These are phyloP conservation scores for Drosophila affinis DNA, from an alignment of 2,888 invertebrate species.

Conservation along the genomic window DNA sequence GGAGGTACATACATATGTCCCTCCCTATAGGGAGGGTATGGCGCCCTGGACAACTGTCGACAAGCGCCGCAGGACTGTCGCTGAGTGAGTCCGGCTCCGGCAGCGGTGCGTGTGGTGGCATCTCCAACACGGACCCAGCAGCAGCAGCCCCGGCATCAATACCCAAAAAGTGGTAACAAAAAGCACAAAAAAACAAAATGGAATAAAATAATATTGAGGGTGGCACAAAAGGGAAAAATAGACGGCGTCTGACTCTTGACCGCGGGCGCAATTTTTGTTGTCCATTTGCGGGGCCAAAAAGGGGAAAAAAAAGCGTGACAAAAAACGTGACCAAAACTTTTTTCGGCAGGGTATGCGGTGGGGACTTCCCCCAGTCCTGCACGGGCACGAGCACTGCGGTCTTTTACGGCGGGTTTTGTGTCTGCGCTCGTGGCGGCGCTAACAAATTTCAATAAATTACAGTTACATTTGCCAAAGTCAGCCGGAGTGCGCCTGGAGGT, in stretches of 20 bases:
- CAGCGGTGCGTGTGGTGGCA: not conserved
- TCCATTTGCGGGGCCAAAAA: constrained; percentile 49
- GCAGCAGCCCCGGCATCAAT: constrained; percentile 8
- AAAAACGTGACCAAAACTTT: constrained; percentile 72
- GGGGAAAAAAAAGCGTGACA: constrained; percentile 67
- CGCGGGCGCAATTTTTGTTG: constrained; percentile 63
- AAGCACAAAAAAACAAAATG: not conserved
- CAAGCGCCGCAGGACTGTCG: constrained; percentile 8
- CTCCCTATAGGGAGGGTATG: not conserved
- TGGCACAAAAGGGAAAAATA: not conserved
- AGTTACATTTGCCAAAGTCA: constrained; percentile 75
- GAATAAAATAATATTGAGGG: not conserved
- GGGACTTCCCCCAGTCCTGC: too few species aligned
- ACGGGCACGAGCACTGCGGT: constrained; percentile 23
- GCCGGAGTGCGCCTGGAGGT: constrained; percentile 39
- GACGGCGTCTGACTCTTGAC: constrained; percentile 61
- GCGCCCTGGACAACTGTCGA: not conserved
- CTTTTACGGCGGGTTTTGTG: constrained; percentile 60
- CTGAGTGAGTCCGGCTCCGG: constrained; percentile 5
- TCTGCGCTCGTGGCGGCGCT: constrained; percentile 57
- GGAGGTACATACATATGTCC: not conserved
- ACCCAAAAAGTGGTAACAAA: not conserved
- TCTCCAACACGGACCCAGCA: too few species aligned
- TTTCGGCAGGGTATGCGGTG: constrained; percentile 31
- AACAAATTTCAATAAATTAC: constrained; percentile 78